phyloP scores from a whole-genome alignment of 2,113 vertebrate genomes.

The Phocoena sinus region DNA sequence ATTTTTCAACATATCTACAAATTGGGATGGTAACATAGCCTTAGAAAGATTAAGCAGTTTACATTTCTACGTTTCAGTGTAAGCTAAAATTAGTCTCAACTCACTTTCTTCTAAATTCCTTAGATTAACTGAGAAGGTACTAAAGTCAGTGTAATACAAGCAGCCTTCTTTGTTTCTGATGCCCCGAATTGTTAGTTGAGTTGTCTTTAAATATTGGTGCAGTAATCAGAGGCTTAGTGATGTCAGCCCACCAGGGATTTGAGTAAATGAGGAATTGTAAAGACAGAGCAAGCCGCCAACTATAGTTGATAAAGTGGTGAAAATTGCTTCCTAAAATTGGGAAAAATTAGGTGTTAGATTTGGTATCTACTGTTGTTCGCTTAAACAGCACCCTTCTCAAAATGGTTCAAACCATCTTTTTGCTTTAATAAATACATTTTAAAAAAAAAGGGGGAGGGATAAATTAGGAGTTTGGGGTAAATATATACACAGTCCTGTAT shows the following conservation, averaged over 20 bases:
- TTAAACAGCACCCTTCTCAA: not conserved
- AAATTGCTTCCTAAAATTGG: not conserved
- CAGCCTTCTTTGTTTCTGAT: not conserved
- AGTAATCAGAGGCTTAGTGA: not conserved
- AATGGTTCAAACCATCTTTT: not conserved
- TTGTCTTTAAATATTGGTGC: not conserved
- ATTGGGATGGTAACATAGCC: not conserved
- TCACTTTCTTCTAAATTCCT: not conserved
- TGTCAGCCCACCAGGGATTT: not conserved
- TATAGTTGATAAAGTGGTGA: not conserved
- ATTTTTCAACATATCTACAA: not conserved
- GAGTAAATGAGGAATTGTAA: not conserved
- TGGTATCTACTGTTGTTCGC: conserved; percentile 1
- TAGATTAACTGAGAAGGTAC: not conserved
- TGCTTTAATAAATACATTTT: not conserved
- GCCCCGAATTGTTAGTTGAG: not conserved
- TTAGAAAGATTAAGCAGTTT: not conserved
- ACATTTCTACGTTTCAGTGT: not conserved
- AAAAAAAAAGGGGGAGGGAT: not conserved
- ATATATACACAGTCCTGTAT: not conserved
- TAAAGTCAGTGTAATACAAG: not conserved
- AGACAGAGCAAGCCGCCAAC: not conserved
- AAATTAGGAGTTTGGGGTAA: not conserved
- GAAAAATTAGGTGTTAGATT: not conserved
- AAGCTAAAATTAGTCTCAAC: not conserved